A percentile compares a stretch with the other conserved stretches of the same genome.
These are phyloP conservation scores for Orestias chungarensis DNA, from an alignment of 2,797 vertebrate genomes.

Conservation along the genomic window DNA sequence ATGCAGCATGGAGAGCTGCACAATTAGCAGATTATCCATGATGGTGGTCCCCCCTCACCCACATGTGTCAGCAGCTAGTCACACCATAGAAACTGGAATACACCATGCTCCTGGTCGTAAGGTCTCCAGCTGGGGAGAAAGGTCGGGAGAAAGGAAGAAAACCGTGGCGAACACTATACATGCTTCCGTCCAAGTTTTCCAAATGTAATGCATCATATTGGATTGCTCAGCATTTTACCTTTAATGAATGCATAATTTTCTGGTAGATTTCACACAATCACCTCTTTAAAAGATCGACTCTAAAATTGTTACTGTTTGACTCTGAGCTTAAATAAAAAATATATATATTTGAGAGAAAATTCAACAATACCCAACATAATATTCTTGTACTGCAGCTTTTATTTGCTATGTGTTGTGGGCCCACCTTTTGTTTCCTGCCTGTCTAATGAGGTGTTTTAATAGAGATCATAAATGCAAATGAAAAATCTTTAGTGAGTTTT, in stretches of 20 bases:
- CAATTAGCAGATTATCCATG: neutral
- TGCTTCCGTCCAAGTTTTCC: neutral
- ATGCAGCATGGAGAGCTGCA: neutral
- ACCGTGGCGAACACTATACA: neutral
- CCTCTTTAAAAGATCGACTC: neutral
- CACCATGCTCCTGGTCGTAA: neutral
- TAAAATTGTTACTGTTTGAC: neutral
- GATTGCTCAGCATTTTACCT: neutral
- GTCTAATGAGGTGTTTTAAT: neutral
- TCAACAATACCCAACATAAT: neutral
- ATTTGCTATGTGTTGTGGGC: neutral
- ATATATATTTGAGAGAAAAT: neutral
- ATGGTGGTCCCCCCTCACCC: neutral
- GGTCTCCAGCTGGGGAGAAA: neutral
- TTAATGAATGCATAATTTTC: neutral
- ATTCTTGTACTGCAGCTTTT: neutral
- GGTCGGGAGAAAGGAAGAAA: no score
- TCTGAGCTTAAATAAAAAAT: neutral
- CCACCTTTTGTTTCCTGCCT: neutral
- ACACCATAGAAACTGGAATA: neutral
- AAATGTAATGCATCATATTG: neutral
- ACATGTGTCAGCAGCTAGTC: neutral
- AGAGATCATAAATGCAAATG: neutral
- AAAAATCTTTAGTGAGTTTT: neutral
- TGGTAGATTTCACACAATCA: neutral